Evolutionary conservation across 2,888 invertebrate genomes (phyloP).

Genomic region (Drosophila sordidapex): DNA sequence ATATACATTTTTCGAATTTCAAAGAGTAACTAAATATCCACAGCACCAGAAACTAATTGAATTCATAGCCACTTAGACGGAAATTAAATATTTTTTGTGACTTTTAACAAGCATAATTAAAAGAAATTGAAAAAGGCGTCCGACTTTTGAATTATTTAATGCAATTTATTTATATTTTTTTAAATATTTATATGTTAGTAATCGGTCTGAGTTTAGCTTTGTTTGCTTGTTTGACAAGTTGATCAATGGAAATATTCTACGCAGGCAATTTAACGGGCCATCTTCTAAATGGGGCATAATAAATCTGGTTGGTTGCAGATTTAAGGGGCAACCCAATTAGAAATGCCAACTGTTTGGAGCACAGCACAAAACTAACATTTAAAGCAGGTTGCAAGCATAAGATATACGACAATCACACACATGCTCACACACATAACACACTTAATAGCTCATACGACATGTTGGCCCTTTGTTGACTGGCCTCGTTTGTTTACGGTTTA

Average conservation of each 20-base stretch:
- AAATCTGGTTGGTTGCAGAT: slow-evolving; percentile 53
- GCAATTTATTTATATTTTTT: neutral
- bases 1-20: neutral
- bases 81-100: slow-evolving; percentile 46
- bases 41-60: neutral
- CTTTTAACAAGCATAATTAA: slow-evolving; percentile 1
- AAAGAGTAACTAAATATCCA: slow-evolving; percentile 11
- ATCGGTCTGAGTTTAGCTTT: neutral
- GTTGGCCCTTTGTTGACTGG: slow-evolving; percentile 72
- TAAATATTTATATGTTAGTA: slow-evolving; percentile 12
- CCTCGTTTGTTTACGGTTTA: slow-evolving; percentile 77
- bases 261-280: slow-evolving; percentile 5
- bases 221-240: slow-evolving; percentile 27
- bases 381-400: slow-evolving; percentile 42
- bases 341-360: slow-evolving; percentile 56
- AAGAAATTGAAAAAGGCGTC: neutral
- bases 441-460: slow-evolving; percentile 77
- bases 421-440: slow-evolving; percentile 38
- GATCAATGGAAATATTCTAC: slow-evolving; percentile 31
- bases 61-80: slow-evolving; percentile 12
- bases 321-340: slow-evolving; percentile 55
- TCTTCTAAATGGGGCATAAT: slow-evolving; percentile 29
- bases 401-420: slow-evolving; percentile 42
- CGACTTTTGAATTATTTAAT: neutral
- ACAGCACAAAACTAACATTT: slow-evolving; percentile 50